Conservation (phyloP, 2,113 vertebrate species). For the Megaptera novaeangliae region DNA sequence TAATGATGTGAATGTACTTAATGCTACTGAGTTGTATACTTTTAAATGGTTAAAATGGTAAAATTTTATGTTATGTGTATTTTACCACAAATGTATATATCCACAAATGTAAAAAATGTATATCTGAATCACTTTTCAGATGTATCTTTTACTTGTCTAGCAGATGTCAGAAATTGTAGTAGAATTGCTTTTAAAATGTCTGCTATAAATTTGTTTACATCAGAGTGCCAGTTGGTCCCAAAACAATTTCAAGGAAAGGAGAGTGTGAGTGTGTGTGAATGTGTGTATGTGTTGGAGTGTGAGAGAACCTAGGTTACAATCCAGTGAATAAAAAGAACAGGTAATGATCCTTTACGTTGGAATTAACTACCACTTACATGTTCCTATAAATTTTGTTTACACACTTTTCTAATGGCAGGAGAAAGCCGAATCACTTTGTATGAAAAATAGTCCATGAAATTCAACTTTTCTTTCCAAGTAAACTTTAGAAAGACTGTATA, state of each 20-base stretch:
- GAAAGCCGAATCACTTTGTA: neutral
- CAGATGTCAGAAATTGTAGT: neutral
- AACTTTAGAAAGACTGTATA: neutral
- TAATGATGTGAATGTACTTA: too few relatives aligned
- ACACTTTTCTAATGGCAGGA: neutral
- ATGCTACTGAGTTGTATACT: neutral
- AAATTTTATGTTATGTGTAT: neutral
- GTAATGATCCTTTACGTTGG: neutral
- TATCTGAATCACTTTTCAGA: neutral
- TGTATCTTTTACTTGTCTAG: neutral
- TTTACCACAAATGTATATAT: neutral
- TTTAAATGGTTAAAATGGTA: neutral
- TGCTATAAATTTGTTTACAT: neutral
- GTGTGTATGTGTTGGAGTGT: too few relatives aligned
- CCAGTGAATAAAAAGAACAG: neutral
- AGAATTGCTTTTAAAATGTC: neutral
- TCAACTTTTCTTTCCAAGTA: neutral
- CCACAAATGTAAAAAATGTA: neutral
- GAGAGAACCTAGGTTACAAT: neutral
- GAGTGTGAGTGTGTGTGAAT: neutral
- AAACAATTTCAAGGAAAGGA: neutral
- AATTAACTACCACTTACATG: neutral
- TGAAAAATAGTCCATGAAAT: neutral
- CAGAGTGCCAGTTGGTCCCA: neutral
- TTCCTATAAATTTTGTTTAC: neutral